A percentile compares a stretch with the other conserved stretches of the same genome.
phyloP scores from a whole-genome alignment of 2,888 invertebrate genomes.

The Nemoura dubitans region DNA sequence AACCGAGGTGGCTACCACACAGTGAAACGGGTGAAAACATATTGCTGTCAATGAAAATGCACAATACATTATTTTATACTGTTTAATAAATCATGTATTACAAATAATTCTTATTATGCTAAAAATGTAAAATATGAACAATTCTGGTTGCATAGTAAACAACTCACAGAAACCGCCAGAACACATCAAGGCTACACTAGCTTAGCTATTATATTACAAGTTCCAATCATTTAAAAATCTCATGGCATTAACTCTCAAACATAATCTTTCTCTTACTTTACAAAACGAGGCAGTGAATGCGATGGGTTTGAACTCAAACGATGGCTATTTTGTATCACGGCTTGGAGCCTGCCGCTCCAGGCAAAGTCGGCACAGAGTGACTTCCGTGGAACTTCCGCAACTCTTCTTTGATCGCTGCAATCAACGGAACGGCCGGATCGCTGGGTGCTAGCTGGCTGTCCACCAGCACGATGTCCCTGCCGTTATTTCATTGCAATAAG shows the following conservation, averaged over 20 bases:
- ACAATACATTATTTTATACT: neutral
- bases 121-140: neutral
- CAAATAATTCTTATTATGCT: neutral
- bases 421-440: slow-evolving; percentile 83
- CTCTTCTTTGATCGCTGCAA: slow-evolving; percentile 85
- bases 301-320: neutral
- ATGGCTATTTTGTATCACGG: neutral
- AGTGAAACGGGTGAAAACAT: too few relatives aligned
- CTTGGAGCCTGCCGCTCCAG: neutral
- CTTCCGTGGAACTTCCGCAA: slow-evolving; percentile 51
- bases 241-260: neutral
- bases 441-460: slow-evolving; percentile 68
- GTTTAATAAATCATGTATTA: neutral
- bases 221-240: neutral
- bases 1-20: too few relatives aligned
- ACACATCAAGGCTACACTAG: neutral
- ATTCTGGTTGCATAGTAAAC: neutral
- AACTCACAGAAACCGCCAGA: neutral
- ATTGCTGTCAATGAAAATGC: too few relatives aligned
- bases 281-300: neutral
- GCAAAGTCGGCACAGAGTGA: neutral
- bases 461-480: slow-evolving; percentile 65
- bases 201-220: neutral
- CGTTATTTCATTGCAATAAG: slow-evolving; percentile 49
- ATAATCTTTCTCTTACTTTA: neutral